Conservation (phyloP, 2,113 vertebrate genomes). For the Cyrtonyx montezumae region DNA sequence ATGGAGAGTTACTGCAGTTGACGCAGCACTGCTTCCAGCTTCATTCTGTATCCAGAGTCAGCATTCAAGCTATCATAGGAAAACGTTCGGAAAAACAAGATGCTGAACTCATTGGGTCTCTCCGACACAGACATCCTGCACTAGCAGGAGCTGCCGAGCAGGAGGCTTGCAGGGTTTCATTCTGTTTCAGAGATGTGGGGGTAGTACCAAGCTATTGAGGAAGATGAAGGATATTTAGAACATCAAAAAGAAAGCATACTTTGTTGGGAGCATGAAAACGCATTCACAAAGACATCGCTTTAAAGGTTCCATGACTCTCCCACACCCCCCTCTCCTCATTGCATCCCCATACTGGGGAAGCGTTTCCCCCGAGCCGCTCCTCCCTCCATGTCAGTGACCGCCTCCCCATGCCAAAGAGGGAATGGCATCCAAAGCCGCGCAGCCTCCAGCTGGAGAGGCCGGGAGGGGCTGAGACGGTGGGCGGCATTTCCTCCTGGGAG, state of each 20-base stretch:
- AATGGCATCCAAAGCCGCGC: neutral
- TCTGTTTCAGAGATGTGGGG: too few species aligned
- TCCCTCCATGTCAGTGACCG: neutral
- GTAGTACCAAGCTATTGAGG: too few species aligned
- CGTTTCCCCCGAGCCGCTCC: neutral
- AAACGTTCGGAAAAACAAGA: too few species aligned
- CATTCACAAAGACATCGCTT: neutral
- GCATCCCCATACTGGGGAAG: neutral
- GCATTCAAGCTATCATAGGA: too few species aligned
- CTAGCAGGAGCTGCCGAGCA: too few species aligned
- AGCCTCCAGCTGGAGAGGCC: neutral
- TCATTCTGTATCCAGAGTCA: neutral
- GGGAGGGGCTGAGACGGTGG: neutral
- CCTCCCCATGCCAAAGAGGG: neutral
- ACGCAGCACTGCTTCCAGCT: neutral
- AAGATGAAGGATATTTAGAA: too few species aligned
- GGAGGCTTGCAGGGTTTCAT: too few species aligned
- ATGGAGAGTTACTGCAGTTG: neutral
- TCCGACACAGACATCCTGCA: too few species aligned
- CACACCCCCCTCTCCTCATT: too few species aligned
- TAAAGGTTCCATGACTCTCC: neutral
- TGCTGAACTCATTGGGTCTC: too few species aligned
- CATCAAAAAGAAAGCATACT: too few species aligned
- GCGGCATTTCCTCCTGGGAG: conserved; percentile 6
- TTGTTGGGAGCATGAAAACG: too few species aligned